Evolutionary conservation across 2,113 vertebrate genomes (phyloP).

Genomic region (Neogale vison): DNA sequence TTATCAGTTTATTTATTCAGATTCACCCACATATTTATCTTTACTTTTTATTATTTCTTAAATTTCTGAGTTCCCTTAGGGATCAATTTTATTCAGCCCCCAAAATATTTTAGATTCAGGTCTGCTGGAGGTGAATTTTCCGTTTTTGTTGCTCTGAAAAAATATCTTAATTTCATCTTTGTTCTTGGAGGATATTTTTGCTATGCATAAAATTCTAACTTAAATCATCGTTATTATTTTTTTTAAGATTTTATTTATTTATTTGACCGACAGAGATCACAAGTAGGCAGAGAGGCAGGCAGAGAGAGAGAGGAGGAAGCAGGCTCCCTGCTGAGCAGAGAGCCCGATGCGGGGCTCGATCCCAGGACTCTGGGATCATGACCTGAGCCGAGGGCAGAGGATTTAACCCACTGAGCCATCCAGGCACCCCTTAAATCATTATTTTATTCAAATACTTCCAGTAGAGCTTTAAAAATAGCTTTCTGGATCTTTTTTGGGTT

Average conservation of each 20-base stretch:
- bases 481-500: neutral
- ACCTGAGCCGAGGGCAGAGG: too few species aligned
- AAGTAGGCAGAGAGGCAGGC: too few species aligned
- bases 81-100: neutral
- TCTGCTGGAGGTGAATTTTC: neutral
- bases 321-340: too few species aligned
- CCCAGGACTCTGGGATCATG: too few species aligned
- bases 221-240: too few species aligned
- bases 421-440: neutral
- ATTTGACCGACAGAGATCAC: too few species aligned
- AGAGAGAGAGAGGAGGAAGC: too few species aligned
- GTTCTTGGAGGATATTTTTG: neutral
- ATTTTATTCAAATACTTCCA: neutral
- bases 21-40: neutral
- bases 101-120: neutral
- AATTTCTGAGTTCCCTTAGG: neutral
- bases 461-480: neutral
- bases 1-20: neutral
- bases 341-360: too few species aligned
- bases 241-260: too few species aligned
- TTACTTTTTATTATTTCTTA: neutral
- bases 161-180: neutral
- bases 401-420: too few species aligned
- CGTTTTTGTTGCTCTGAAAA: conserved; percentile 19
- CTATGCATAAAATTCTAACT: neutral